Evolutionary conservation across 2,888 invertebrate species (phyloP), one percentile per base, ranked within the genome.

Genomic region (Caenorhabditis sp.): DNA sequence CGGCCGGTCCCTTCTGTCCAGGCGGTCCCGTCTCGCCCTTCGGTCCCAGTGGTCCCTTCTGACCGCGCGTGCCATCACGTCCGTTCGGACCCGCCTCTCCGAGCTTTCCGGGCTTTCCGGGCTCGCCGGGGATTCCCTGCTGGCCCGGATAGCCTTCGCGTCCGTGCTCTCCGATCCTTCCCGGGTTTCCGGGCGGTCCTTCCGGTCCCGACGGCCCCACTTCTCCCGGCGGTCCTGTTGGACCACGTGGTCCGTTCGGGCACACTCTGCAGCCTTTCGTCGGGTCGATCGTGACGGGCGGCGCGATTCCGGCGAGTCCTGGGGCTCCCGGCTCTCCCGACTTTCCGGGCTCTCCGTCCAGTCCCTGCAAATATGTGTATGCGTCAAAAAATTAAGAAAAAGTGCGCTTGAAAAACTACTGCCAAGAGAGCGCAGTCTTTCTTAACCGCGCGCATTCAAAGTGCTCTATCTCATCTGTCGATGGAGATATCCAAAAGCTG

Each of bases 171-270:
- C 86, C 86, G 17, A 74, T 68, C 35, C 79, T 37, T 45, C 86
- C 86, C n/a, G 80, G 81, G 22, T 81, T 81, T 58, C 86, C 85
- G 9, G 82, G 79, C 27, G 61, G 77, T 70, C 86, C 86, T 70
- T 85, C 85, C 26, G 62, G 75, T 32, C 86, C 86, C 32, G 76
- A 59, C 15, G 82, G 79, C 20, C 84, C 82, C 0, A 79, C 52
- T 35, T 84, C 84, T 78, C 87, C 87, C 11, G 85, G 82, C n/a
- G 83, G 75, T n/a, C 87, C 87, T 9, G 86, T 83, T 13, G 81
- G 82, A 27, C 87, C 87, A 11, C 83, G 82, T 17, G 85, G 84
- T 11, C 87, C 87, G 26, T 73, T 50, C n/a, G 87, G 87, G 50
- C 87, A 87, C 9, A 84, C 83, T 30, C 86, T 78, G 66, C 85